Evolutionary conservation across 1,140 invertebrate species (phyloP).

Genomic region (Mizuhopecten yessoensis): DNA sequence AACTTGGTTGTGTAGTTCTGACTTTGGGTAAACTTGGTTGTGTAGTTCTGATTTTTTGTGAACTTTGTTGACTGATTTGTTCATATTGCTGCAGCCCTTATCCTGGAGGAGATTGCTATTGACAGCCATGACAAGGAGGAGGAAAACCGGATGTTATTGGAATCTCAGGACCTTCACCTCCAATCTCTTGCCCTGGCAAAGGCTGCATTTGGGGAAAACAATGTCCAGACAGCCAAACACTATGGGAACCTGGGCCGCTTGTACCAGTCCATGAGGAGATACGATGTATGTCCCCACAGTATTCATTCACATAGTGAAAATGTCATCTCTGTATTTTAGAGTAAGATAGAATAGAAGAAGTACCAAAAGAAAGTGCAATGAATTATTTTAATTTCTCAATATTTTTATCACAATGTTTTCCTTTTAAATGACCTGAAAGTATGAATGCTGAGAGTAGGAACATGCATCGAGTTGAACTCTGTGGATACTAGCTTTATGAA

Average conservation of each 20-base stretch:
- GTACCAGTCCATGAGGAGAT: slow-evolving; percentile 96
- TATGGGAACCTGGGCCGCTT: slow-evolving; percentile 95
- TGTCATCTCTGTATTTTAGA: no score
- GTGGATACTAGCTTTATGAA: no score
- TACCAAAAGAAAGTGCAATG: no score
- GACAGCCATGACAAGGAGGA: slow-evolving; percentile 86
- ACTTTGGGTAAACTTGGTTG: not conserved
- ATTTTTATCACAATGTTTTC: no score
- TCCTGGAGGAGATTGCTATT: slow-evolving; percentile 95
- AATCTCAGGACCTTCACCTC: slow-evolving; percentile 92
- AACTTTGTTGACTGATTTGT: no score
- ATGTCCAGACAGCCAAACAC: slow-evolving; percentile 97
- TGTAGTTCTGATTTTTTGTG: no score
- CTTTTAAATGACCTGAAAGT: no score
- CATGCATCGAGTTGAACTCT: no score
- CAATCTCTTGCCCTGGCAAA: slow-evolving; percentile 90
- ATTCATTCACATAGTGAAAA: no score
- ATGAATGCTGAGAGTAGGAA: no score
- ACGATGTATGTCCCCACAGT: slow-evolving; percentile 85
- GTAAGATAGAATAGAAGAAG: no score
- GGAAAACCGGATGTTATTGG: slow-evolving; percentile 82
- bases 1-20: slow-evolving; percentile 90
- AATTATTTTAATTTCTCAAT: no score
- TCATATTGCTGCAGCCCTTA: slow-evolving; percentile 87
- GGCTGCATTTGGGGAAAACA: slow-evolving; percentile 93